A percentile compares a stretch with the other conserved stretches of the same genome.
These are phyloP conservation scores for Nanger granti DNA, from an alignment of 2,113 vertebrate genomes.

Conservation along the genomic window DNA sequence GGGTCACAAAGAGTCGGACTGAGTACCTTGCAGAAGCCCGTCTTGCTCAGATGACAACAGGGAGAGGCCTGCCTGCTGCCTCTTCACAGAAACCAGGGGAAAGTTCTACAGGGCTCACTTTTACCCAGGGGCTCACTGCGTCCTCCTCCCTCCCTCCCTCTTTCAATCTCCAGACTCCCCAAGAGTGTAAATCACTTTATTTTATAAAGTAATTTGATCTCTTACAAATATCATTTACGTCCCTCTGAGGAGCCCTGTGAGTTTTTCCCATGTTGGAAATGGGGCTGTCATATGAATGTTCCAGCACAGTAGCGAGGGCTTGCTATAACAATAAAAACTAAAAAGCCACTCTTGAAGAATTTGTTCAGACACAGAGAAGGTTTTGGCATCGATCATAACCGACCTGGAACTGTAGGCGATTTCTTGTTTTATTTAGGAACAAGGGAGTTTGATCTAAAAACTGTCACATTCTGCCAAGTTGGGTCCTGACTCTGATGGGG, in stretches of 20 bases:
- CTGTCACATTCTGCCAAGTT: not conserved
- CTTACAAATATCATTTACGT: constrained; percentile 41
- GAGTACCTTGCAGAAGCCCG: not conserved
- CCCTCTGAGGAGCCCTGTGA: not conserved
- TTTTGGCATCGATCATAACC: constrained; percentile 36
- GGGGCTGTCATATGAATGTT: not conserved
- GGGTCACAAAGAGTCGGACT: not conserved
- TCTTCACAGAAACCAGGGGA: not conserved
- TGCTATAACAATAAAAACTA: not conserved
- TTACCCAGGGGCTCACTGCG: not conserved
- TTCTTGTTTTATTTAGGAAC: constrained; percentile 36
- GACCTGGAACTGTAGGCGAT: constrained; percentile 35
- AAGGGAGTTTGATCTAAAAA: not conserved
- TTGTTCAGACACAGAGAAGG: constrained; percentile 27
- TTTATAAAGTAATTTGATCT: not conserved
- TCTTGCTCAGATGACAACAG: not conserved
- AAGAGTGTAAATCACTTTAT: constrained; percentile 53
- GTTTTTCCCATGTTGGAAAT: not conserved
- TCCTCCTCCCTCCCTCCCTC: constrained; percentile 14
- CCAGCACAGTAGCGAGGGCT: not conserved
- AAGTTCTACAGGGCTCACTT: not conserved
- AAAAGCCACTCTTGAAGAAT: constrained; percentile 11
- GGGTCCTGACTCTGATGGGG: not conserved
- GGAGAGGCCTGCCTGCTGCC: not conserved
- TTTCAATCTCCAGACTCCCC: constrained; percentile 46